Base-by-base conservation (phyloP, 2,113 vertebrate genomes). In the Nyctibius bracteatus region DNA sequence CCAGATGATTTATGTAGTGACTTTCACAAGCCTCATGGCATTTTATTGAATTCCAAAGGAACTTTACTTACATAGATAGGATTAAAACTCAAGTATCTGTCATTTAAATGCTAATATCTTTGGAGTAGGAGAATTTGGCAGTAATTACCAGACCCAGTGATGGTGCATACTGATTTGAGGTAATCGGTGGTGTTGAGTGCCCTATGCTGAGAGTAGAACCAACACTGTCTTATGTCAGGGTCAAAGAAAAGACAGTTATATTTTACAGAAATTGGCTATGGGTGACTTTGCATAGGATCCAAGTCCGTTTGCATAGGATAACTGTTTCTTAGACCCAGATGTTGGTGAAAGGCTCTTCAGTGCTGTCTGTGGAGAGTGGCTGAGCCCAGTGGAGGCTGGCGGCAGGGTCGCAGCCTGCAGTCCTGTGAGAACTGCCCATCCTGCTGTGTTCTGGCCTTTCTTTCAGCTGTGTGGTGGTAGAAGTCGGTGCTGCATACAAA, bases 41-140 rank as follows among this genome's bases (percentile, higher is more conserved):
- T 88, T 89, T 87, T 49, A 46, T 74, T 87, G 95, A 92, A 93
- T 93, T 93, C 92, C 88, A 86, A 19, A 86, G 82, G 73, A 96
- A 62, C 49, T 88, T 85, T 47, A 66, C 61, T 66, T 75, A 81
- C 49, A 54, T 19, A 66, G 95, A 92, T 79, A 88, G 90, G 73
- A 91, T 86, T 94, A 81, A 84, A 91, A 67, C 57, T 88, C 87
- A 67, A 94, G 79, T 82, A 33, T 61, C 82, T 68, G 78, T 79
- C 28, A 80, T 95, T 97, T 93, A 94, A 94, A 97, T 95, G 91
- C 73, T 96, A 94, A 91, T 95, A 73, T 68, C 41, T 86, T 13
- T 85, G 81, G 81, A 92, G 93, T 85, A 87, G 86, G 83, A 87
- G 81, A 81, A 68, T 12, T 93, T 66, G 85, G 85, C 78, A 70